phyloP scores from a whole-genome alignment of 2,797 vertebrate species.

The Passerculus sandwichensis region DNA sequence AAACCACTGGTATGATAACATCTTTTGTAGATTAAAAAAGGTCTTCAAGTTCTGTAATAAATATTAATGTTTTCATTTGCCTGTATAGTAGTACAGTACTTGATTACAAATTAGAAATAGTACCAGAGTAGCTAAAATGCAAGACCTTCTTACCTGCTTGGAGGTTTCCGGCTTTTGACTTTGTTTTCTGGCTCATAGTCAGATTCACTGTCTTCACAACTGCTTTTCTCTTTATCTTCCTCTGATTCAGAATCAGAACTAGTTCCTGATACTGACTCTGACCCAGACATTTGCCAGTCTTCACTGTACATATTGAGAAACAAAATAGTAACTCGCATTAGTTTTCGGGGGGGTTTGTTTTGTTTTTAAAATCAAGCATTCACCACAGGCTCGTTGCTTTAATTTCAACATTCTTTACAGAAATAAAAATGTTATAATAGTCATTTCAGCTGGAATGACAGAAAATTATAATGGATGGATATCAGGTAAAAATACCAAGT shows the following conservation, averaged over 20 bases:
- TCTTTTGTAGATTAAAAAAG: neutral
- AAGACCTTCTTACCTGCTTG: constrained; percentile 83
- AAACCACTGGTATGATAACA: neutral
- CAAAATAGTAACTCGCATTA: constrained; percentile 16
- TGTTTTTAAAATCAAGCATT: neutral
- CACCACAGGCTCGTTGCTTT: neutral
- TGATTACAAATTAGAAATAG: neutral
- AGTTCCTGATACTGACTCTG: constrained; percentile 81
- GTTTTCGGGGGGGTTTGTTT: neutral
- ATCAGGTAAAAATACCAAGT: neutral
- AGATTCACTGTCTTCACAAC: constrained; percentile 90
- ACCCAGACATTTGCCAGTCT: constrained; percentile 87
- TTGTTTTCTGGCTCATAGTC: constrained; percentile 96
- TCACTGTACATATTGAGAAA: constrained; percentile 75
- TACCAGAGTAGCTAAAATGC: neutral
- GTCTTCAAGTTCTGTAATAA: neutral
- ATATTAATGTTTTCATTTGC: constrained; percentile 2
- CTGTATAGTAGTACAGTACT: neutral
- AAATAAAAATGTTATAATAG: neutral
- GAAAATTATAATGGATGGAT: neutral
- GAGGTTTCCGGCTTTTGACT: constrained; percentile 91
- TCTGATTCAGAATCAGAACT: constrained; percentile 85
- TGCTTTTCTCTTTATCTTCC: constrained; percentile 81
- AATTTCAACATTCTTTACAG: constrained; percentile 15
- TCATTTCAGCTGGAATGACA: neutral